Evolutionary conservation across 2,888 invertebrate species (phyloP), one percentile per base, ranked within the genome.

Genomic region (Macrosiphum euphorbiae): DNA sequence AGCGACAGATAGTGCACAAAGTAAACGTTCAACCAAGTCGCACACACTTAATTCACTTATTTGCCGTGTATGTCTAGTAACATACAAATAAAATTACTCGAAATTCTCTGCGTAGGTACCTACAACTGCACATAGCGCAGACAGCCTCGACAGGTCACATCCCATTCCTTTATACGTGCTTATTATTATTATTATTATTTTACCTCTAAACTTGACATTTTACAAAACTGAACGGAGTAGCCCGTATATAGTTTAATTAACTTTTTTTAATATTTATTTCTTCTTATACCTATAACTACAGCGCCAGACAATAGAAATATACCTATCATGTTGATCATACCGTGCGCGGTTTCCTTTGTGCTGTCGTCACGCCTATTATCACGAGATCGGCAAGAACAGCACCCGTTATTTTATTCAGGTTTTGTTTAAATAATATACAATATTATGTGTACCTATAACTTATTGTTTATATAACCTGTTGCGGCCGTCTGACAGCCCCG

Each of bases 331-430:
- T 78, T 78, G 78, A 78, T 78, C 78, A 78, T 78, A 35, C 20
- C 78, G 78, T 35, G 78, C 78, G 78, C 78, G 35, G 78, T 78
- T 78, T 78, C 78, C 78, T 78, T 78, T 78, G 78, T 78, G 78
- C 78, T 78, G 78, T 78, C 78, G 78, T 78, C 78, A 78, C 78
- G 78, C 78, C 20, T 78, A 78, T 78, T 35, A 78, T 78, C 78
- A 78, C 78, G 78, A 78, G 78, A 78, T 78, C 78, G 78, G 78
- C 20, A 78, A 78, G 78, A 78, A 35, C 35, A 78, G 78, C 78
- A 78, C 78, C 78, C 78, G 78, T 78, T 78, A 78, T 78, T 78
- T 78, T 35, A 78, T 78, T 78, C 78, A 78, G 78, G 78, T 67
- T 78, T 78, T 16, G 67, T 78, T 35, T 20, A 78, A 78, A 78